Evolutionary conservation across 2,888 invertebrate species (phyloP), one percentile per base, ranked within the genome.

Genomic region (Xanthorhoe designata): DNA sequence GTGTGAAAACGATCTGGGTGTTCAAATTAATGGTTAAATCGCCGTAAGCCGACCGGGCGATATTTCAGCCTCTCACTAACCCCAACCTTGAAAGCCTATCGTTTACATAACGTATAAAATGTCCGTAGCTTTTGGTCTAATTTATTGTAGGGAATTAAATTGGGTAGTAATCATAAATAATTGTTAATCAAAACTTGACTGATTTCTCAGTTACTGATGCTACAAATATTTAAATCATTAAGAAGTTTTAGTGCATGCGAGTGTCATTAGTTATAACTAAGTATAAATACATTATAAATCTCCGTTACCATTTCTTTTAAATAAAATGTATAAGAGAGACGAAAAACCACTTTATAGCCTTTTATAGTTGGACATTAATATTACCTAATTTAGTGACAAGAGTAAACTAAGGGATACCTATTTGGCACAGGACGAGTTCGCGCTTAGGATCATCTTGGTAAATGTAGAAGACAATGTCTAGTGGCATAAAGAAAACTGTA

Each of bases 381-480:
- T 57, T 38, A 52, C 60, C 59, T 52, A 63, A 63, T 63, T 67
- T 60, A 60, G 51, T 47, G 47, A 55, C 60, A 56, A 60, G 66
- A 54, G 57, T 70, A 70, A 67, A 60, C 60, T 71, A 66, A 58
- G 69, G 75, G 75, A 77, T 78, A 78, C 78, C 79, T 79, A 82
- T 78, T 80, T 78, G 77, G 70, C 73, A 54, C 59, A 50, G 52
- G 55, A 72, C 66, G 80, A 79, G 75, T 71, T 75, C 68, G n/a
- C 75, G 78, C 78, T 79, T 77, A 78, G 84, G 84, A 86, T 86
- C 85, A 85, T 82, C 81, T 81, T 85, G 83, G 83, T 88, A 90
- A 90, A 91, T 90, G 89, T 91, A 86, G 88, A 88, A 82, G 85
- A 84, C 87, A 83, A 76, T 83, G 83, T 84, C 78, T 82, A 75